Percentiles rank a stretch among this genome's conserved stretches.
Evolutionary conservation across 2,888 invertebrate species (phyloP).

Genomic region (Tortrix viridana): DNA sequence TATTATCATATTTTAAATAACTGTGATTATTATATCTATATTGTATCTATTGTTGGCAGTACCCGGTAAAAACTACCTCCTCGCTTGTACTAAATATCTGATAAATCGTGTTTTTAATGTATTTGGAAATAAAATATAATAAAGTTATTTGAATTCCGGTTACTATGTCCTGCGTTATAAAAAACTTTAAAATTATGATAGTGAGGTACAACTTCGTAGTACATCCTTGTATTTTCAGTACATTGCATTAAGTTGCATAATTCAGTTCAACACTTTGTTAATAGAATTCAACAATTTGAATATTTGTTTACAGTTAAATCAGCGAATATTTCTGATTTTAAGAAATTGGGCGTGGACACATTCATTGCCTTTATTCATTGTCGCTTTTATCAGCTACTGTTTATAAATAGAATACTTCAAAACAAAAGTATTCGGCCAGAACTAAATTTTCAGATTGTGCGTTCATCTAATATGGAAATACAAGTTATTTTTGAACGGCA

Average conservation of each 20-base stretch:
- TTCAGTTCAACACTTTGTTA: background rate
- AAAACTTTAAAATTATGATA: constrained; percentile 1
- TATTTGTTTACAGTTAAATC: background rate
- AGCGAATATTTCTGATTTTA: background rate
- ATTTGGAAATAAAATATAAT: constrained; percentile 22
- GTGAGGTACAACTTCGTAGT: constrained; percentile 3
- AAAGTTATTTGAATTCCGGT: background rate
- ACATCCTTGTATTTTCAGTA: background rate
- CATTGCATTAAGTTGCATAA: constrained; percentile 8
- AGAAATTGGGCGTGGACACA: no score
- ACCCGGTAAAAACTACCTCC: constrained; percentile 62
- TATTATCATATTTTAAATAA: constrained; percentile 61
- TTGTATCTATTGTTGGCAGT: constrained; percentile 63
- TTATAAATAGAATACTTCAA: constrained; percentile 15
- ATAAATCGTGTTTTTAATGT: constrained; percentile 39
- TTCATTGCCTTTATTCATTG: background rate
- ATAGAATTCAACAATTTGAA: background rate
- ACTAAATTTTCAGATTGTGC: background rate
- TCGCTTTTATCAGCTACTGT: constrained; percentile 5
- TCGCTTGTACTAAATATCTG: constrained; percentile 51
- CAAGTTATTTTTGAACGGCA: background rate
- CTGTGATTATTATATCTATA: constrained; percentile 66
- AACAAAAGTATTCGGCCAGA: constrained; percentile 33
- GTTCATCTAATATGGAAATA: no score
- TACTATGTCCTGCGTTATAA: background rate